These are phyloP conservation scores for Clarias macrocephalus DNA, from an alignment of 2,113 vertebrate species.

Conservation along the genomic window DNA sequence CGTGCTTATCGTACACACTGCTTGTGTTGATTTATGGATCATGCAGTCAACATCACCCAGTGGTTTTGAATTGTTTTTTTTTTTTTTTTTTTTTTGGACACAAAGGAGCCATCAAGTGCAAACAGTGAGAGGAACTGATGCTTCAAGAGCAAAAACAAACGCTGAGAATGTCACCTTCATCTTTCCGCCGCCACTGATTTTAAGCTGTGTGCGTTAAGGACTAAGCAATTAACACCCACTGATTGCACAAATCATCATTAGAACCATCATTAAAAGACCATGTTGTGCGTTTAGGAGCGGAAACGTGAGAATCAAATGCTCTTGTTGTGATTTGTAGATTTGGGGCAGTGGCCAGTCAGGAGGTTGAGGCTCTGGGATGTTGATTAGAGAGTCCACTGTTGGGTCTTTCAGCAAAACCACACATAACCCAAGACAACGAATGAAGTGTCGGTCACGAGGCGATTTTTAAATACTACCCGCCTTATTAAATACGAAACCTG, in stretches of 20 bases:
- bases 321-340: too few relatives aligned
- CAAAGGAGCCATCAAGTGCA: too few relatives aligned
- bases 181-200: neutral
- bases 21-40: slow-evolving; percentile 40
- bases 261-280: too few relatives aligned
- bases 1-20: slow-evolving; percentile 20
- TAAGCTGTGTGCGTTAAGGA: neutral
- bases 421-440: too few relatives aligned
- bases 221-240: neutral
- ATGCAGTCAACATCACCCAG: neutral
- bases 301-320: neutral
- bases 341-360: too few relatives aligned
- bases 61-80: neutral
- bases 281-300: neutral
- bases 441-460: too few relatives aligned
- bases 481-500: too few relatives aligned
- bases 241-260: neutral
- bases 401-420: too few relatives aligned
- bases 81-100: neutral
- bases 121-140: neutral
- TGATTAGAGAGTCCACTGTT: too few relatives aligned
- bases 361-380: too few relatives aligned
- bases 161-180: slow-evolving; percentile 2
- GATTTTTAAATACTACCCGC: too few relatives aligned
- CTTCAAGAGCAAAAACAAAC: neutral